These are phyloP conservation scores for Coracopsis vasa DNA, from an alignment of 2,113 vertebrate genomes.

Conservation along the genomic window DNA sequence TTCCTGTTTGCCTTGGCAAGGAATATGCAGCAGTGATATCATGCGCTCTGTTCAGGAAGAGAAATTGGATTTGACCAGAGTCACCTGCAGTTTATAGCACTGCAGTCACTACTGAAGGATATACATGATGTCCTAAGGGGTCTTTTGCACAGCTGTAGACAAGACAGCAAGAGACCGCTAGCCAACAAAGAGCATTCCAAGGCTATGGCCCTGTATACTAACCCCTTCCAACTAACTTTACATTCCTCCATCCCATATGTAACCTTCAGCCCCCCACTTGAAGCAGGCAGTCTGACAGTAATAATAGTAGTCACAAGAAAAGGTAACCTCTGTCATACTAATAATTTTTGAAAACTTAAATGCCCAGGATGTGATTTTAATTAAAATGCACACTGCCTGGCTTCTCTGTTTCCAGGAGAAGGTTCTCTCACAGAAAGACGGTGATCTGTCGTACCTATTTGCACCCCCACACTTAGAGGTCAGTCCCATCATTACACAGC, in stretches of 20 bases:
- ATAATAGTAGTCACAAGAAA: slow-evolving; percentile 79
- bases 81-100: slow-evolving; percentile 79
- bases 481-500: slow-evolving; percentile 14
- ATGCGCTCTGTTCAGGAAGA: slow-evolving; percentile 25
- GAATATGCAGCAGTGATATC: slow-evolving; percentile 23
- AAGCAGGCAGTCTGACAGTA: slow-evolving; percentile 74
- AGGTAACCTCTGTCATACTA: slow-evolving; percentile 75
- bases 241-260: slow-evolving; percentile 74
- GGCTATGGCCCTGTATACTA: neutral
- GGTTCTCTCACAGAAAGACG: slow-evolving; percentile 7
- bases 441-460: slow-evolving; percentile 14
- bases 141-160: slow-evolving; percentile 52
- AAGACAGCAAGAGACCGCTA: slow-evolving; percentile 56
- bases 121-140: slow-evolving; percentile 44
- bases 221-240: slow-evolving; percentile 65
- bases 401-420: slow-evolving; percentile 58
- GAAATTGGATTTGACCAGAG: slow-evolving; percentile 61
- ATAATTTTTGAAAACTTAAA: slow-evolving; percentile 83
- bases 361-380: slow-evolving; percentile 79
- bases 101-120: slow-evolving; percentile 40
- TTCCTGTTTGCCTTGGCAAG: slow-evolving; percentile 76
- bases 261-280: slow-evolving; percentile 76
- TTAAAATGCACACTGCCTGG: slow-evolving; percentile 73
- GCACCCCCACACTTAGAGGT: neutral
- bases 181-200: slow-evolving; percentile 54